Evolutionary conservation across 1,140 invertebrate species (phyloP), one percentile per base, ranked within the genome.

Genomic region (Lordiphosa mommai): DNA sequence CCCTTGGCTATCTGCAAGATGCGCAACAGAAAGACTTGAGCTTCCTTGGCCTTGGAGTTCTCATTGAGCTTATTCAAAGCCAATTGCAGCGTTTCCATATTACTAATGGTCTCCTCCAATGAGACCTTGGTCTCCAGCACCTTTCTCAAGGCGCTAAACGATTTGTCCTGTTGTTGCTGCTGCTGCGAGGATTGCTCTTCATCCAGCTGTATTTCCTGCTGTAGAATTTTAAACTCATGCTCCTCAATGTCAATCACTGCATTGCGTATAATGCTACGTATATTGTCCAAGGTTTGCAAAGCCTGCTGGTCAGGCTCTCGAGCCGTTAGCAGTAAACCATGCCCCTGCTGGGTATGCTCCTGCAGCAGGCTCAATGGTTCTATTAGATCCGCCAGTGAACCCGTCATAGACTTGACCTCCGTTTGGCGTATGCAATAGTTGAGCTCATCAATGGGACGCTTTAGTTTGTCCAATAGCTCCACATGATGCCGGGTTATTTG

Each of bases 341-440:
- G 73, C 37, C 82, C 74, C 7, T 76, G 63, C 8, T 85, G 72
- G 0, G 72, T 68, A 30, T 72, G 72, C 9, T 88, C 86, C 36
- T 77, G 86, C 14, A 89, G 14, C 23, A 69, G 58, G 23, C 55
- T 85, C 1, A 89, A 41, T 0, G 88, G 89, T 23, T 89, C 89
- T 40, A 90, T 88, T 0, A 90, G 52, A 58, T 89, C 88, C 0
- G 76, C 80, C 4, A 89, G 43, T 1, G 86, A 87, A 0, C 86
- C 76, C 0, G 87, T 73, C 9, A 79, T 72, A 3, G 77, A 86
- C 52, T 88, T 88, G 3, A 77, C 71, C 47, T 89, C 88, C 3
- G 71, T 89, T 61, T 89, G 88, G 3, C 86, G 64, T 6, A 89
- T 73, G 30, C 88, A 89, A 41, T 89, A 89, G 47, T 89, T 89